Evolutionary conservation across 2,113 vertebrate genomes (phyloP).

Genomic region (Ascaphus truei): DNA sequence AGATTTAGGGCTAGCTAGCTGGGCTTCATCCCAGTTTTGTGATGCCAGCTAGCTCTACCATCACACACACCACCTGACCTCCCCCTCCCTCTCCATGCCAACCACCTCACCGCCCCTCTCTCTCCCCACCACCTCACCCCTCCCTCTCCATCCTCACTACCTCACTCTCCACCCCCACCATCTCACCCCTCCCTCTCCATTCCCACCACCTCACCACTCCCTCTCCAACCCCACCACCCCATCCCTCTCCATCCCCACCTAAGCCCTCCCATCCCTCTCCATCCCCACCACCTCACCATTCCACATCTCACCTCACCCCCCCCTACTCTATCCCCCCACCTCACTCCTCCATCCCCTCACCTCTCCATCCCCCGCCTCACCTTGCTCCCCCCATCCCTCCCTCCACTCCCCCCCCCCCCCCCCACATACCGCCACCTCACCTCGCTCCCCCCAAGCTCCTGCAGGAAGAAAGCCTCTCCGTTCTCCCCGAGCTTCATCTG

Average conservation of each 20-base stretch:
- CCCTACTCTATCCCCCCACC: not conserved
- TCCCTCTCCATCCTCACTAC: conserved; percentile 49
- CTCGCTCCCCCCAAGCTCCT: conserved; percentile 73
- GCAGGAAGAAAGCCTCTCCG: conserved; percentile 92
- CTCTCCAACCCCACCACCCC: conserved; percentile 53
- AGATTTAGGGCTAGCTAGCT: no score
- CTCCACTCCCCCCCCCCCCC: no score
- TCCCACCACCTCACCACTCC: not conserved
- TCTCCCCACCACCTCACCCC: no score
- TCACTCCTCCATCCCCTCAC: not conserved
- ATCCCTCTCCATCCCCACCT: conserved; percentile 14
- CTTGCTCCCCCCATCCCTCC: not conserved
- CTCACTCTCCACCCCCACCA: conserved; percentile 43
- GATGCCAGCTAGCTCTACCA: no score
- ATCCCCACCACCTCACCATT: conserved; percentile 36
- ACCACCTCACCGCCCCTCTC: conserved; percentile 48
- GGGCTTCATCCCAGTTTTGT: no score
- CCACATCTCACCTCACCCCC: conserved; percentile 51
- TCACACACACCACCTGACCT: no score
- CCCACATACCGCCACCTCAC: no score
- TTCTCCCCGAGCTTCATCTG: conserved; percentile 94
- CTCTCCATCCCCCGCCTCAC: conserved; percentile 54
- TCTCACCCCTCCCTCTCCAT: no score
- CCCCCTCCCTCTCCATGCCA: conserved; percentile 38
- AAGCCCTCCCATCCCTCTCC: not conserved